Evolutionary conservation across 2,113 vertebrate species (phyloP).

Genomic region (Odontesthes bonariensis): DNA sequence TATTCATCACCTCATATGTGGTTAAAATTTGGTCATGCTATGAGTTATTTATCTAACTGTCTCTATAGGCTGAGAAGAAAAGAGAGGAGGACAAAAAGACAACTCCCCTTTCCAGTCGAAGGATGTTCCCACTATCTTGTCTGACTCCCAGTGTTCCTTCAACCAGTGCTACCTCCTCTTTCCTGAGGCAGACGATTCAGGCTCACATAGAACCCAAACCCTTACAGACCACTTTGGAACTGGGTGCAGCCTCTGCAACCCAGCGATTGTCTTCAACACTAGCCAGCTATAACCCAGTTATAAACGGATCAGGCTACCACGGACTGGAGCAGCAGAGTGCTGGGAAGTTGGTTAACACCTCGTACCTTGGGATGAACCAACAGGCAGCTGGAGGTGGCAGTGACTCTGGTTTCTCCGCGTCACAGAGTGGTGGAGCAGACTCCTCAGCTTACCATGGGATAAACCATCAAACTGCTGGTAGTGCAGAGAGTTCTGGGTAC

Average conservation of each 20-base stretch:
- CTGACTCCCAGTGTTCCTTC: constrained; percentile 86
- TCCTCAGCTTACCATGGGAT: constrained; percentile 74
- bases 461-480: constrained; percentile 75
- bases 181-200: constrained; percentile 82
- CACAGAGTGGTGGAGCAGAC: constrained; percentile 71
- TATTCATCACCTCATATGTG: constrained; percentile 9
- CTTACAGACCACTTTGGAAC: constrained; percentile 78
- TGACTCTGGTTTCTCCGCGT: constrained; percentile 73
- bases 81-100: constrained; percentile 90
- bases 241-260: constrained; percentile 66
- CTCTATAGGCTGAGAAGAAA: constrained; percentile 89
- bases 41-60: constrained; percentile 43
- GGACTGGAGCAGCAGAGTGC: constrained; percentile 70
- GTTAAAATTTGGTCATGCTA: not conserved
- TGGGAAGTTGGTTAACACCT: constrained; percentile 48
- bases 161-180: constrained; percentile 82
- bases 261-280: constrained; percentile 79
- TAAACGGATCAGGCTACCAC: constrained; percentile 82
- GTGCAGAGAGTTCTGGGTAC: constrained; percentile 79
- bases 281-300: constrained; percentile 76
- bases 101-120: constrained; percentile 89
- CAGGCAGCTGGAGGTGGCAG: constrained; percentile 64
- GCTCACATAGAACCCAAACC: constrained; percentile 82
- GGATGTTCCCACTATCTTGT: constrained; percentile 88
- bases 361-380: constrained; percentile 71